phyloP scores from a whole-genome alignment of 2,113 vertebrate genomes.

The Amblyornis subalaris region DNA sequence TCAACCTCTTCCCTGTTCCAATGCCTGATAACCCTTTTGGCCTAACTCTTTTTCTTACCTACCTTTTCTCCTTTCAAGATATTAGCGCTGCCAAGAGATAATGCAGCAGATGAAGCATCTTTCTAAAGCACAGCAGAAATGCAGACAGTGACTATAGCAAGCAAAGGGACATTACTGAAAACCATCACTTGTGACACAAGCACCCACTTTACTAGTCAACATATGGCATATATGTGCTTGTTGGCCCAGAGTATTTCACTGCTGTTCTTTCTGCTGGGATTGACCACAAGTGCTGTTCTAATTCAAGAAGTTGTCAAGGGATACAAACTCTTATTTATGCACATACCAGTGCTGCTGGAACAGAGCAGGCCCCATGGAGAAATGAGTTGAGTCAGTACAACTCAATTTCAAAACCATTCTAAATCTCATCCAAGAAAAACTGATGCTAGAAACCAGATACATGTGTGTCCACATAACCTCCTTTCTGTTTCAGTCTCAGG shows the following conservation, averaged over 20 bases:
- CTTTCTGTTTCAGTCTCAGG: neutral
- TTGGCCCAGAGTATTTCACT: neutral
- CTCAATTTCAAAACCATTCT: neutral
- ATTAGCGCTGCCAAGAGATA: neutral
- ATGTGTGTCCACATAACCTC: accelerated
- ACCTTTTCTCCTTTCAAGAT: neutral
- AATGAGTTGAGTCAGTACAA: neutral
- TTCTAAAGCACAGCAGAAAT: neutral
- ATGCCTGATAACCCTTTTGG: neutral
- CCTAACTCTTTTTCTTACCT: neutral
- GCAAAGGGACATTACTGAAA: neutral
- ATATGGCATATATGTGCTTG: neutral
- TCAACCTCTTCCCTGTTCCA: neutral
- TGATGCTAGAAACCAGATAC: neutral
- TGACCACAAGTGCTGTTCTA: neutral
- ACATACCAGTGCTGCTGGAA: neutral
- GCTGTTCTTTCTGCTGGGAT: neutral
- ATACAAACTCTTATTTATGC: neutral
- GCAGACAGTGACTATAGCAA: neutral
- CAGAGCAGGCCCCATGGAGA: neutral
- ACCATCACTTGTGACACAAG: neutral
- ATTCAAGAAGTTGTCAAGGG: neutral
- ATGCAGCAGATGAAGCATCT: neutral
- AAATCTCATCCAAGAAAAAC: neutral
- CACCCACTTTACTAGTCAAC: neutral